Base-by-base conservation (phyloP, 2,888 invertebrate genomes). In the Chymomyza procnemis region DNA sequence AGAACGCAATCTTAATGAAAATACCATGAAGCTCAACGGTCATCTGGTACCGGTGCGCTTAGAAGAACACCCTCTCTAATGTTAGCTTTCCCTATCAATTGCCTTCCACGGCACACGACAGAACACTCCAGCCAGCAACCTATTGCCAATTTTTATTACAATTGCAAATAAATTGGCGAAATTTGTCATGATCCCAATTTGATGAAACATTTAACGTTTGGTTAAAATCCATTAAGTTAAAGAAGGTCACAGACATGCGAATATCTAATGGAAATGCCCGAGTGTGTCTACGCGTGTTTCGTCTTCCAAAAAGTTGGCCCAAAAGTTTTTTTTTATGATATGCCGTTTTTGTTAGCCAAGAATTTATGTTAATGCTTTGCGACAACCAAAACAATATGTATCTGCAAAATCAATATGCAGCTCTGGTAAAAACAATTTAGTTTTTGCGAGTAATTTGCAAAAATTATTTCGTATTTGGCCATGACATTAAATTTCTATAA, bases 181-280 rank as follows among this genome's bases (percentile, higher is more conserved):
- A 69, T 50, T 50, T 12, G 50, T 12, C 64, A 60, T 69, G 59
- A 73, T 57, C 59, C 64, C 30, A 52, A 46, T 61, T 64, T 22
- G 41, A 61, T 59, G 47, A 4, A 60, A 46, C 58, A 26, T 48
- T 67, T 41, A 41, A 67, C 60, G 16, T 65, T 71, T 77, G 75
- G 79, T 70, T 26, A 77, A 74, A 78, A 74, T 52, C 69, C 66
- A 82, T 80, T 83, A 68, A 66, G 67, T 68, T 48, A 66, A 80
- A 85, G 79, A 75, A 79, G 85, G 81, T 78, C 85, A n/a, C n/a
- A 81, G 69, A 85, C 81, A 86, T 83, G 84, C 75, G 50, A 61
- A 78, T 41, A 41, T 41, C 34, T 41, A n/a, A 41, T 41, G 34
- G 34, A 41, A 41, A 41, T 41, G 12, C 41, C n/a, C 19, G 16